Evolutionary conservation across 2,888 invertebrate species (phyloP).

Genomic region (Chorisops tibialis): DNA sequence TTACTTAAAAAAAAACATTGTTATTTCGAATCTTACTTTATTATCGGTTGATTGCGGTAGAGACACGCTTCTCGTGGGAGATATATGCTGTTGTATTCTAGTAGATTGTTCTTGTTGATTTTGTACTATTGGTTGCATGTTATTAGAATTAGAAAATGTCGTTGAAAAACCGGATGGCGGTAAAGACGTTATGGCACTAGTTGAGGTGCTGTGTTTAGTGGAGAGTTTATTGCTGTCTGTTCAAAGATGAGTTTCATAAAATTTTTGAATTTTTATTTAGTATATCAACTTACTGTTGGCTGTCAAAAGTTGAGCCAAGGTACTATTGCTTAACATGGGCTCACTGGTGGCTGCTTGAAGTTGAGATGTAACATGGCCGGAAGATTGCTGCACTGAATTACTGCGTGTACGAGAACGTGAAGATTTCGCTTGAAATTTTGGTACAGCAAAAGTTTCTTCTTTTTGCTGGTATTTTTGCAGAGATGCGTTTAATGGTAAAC

Average conservation of each 20-base stretch:
- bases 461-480: slow-evolving; percentile 47
- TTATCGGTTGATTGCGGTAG: slow-evolving; percentile 43
- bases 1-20: not conserved
- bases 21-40: slow-evolving; percentile 35
- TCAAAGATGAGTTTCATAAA: not conserved
- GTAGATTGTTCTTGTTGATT: slow-evolving; percentile 33
- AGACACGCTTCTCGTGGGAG: slow-evolving; percentile 49
- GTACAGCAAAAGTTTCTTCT: slow-evolving; percentile 47
- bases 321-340: slow-evolving; percentile 67
- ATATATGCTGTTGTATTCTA: slow-evolving; percentile 33
- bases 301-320: slow-evolving; percentile 79
- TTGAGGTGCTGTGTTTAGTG: slow-evolving; percentile 40
- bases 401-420: slow-evolving; percentile 47
- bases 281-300: slow-evolving; percentile 37
- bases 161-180: slow-evolving; percentile 27
- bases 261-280: not conserved
- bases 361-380: slow-evolving; percentile 53
- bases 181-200: slow-evolving; percentile 41
- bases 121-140: slow-evolving; percentile 55
- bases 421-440: slow-evolving; percentile 45
- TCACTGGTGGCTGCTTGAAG: slow-evolving; percentile 73
- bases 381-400: slow-evolving; percentile 49
- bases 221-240: slow-evolving; percentile 21
- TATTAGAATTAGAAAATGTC: slow-evolving; percentile 45
- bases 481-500: slow-evolving; percentile 60